These are phyloP conservation scores for Oophaga sylvatica DNA, from an alignment of 2,797 vertebrate species.

Conservation along the genomic window DNA sequence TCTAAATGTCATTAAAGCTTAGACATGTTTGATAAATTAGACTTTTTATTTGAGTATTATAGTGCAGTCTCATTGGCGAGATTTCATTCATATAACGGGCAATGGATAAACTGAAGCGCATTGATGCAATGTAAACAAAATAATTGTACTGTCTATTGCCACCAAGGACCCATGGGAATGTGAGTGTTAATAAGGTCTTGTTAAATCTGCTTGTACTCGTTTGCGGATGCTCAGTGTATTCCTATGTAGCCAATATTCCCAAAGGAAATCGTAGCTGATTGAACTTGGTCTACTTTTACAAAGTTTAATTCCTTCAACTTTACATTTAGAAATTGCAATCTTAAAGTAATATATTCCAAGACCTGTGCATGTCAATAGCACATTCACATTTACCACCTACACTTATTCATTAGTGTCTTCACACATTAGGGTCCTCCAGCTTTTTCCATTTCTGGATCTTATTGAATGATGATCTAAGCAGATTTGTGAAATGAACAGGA, in stretches of 20 bases:
- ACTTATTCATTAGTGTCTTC: constrained; percentile 49
- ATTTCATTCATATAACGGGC: constrained; percentile 7
- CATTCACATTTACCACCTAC: constrained; percentile 16
- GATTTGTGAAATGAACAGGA: background rate
- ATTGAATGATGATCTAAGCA: constrained; percentile 11
- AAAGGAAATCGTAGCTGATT: background rate
- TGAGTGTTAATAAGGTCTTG: constrained; percentile 38
- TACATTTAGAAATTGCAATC: constrained; percentile 47
- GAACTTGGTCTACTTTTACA: constrained; percentile 19
- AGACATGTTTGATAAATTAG: constrained; percentile 51
- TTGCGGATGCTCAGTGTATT: constrained; percentile 40
- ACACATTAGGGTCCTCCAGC: constrained; percentile 15
- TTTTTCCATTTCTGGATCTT: background rate
- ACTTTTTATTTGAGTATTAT: constrained; percentile 40
- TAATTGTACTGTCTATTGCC: constrained; percentile 30
- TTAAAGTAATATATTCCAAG: constrained; percentile 1
- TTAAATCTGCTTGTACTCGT: constrained; percentile 42
- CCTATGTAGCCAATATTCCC: constrained; percentile 30
- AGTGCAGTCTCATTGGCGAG: constrained; percentile 25
- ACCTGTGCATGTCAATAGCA: constrained; percentile 32
- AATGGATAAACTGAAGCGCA: constrained; percentile 9
- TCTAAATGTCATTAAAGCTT: constrained; percentile 47
- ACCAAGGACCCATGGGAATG: constrained; percentile 30
- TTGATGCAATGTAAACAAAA: constrained; percentile 37
- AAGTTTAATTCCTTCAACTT: constrained; percentile 18